Percentiles rank a stretch among this genome's conserved stretches.
Evolutionary conservation across 1,140 invertebrate genomes (phyloP).

Genomic region (Drosophila lacertosa): DNA sequence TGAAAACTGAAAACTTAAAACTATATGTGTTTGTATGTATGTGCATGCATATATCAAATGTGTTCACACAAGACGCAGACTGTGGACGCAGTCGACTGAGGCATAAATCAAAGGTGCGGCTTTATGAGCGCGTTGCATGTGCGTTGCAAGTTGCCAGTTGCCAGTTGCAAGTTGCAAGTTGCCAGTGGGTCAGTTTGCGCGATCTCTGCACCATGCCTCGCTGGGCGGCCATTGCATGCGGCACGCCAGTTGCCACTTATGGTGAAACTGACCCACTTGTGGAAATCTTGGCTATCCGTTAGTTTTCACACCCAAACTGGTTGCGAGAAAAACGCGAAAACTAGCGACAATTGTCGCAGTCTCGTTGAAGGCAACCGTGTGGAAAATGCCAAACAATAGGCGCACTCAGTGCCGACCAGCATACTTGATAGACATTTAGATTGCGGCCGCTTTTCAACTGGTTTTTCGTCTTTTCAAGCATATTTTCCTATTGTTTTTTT

Average conservation of each 20-base stretch:
- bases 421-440: slow-evolving; percentile 61
- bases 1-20: neutral
- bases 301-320: slow-evolving; percentile 76
- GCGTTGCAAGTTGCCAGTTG: slow-evolving; percentile 49
- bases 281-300: slow-evolving; percentile 56
- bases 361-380: slow-evolving; percentile 33
- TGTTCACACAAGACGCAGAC: slow-evolving; percentile 12
- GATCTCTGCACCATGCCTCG: slow-evolving; percentile 39
- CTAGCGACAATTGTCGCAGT: slow-evolving; percentile 68
- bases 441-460: slow-evolving; percentile 58
- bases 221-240: slow-evolving; percentile 55
- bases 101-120: slow-evolving; percentile 69
- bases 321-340: slow-evolving; percentile 54
- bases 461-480: slow-evolving; percentile 51
- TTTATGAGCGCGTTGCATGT: slow-evolving; percentile 31
- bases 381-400: slow-evolving; percentile 68
- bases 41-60: neutral
- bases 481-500: slow-evolving; percentile 54
- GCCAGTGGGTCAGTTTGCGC: slow-evolving; percentile 1
- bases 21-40: neutral
- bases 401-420: slow-evolving; percentile 37
- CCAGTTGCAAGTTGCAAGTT: slow-evolving; percentile 50
- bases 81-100: slow-evolving; percentile 23
- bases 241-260: slow-evolving; percentile 52
- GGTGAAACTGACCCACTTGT: slow-evolving; percentile 63